Evolutionary conservation across 2,113 vertebrate genomes (phyloP), one percentile per base, ranked within the genome.

Genomic region (Pygoscelis antarcticus): DNA sequence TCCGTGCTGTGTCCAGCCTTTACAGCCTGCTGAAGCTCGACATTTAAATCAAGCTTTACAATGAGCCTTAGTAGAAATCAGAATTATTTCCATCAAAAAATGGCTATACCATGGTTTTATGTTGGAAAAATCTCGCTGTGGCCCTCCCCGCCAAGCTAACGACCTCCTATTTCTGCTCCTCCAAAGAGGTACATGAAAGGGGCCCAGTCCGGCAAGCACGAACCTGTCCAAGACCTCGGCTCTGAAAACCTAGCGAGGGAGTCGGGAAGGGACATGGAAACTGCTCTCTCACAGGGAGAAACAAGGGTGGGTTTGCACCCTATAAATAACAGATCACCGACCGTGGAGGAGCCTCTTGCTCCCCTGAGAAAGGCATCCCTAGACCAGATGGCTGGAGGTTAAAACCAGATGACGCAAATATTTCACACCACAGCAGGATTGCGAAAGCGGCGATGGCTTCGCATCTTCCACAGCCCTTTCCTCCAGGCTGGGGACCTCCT

Each of bases 361-460:
- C 52, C 38, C 40, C 11, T 0, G 7, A 38, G 51, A 60, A 66
- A 75, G 21, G 38, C 46, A 16, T 75, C 61, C 52, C 57, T 29
- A 18, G 47, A 23, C 36, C 74, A 46, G 75, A 54, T 85, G 70
- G 52, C 36, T 72, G 88, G 74, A 64, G 51, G 69, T 25, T 60
- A 55, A 71, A 65, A 58, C 69, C 69, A 95, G 69, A 60, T 47
- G 32, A 5, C 1, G 1, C 61, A 66, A 72, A 38, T 90, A 68
- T 85, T 90, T 85, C 78, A 22, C 58, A 6, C 26, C 3, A 4
- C 6, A 1, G 21, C 25, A 44, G 38, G 52, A 29, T 6, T 66
- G 68, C 0, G 2, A 87, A n/a, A 38, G 36, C 19, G 6, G 32
- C 0, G 1, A 42, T 26, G 66, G 52, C n/a, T 83, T 85, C 0